Conservation (phyloP, 2,888 invertebrate species). For the Thera obeliscata region DNA sequence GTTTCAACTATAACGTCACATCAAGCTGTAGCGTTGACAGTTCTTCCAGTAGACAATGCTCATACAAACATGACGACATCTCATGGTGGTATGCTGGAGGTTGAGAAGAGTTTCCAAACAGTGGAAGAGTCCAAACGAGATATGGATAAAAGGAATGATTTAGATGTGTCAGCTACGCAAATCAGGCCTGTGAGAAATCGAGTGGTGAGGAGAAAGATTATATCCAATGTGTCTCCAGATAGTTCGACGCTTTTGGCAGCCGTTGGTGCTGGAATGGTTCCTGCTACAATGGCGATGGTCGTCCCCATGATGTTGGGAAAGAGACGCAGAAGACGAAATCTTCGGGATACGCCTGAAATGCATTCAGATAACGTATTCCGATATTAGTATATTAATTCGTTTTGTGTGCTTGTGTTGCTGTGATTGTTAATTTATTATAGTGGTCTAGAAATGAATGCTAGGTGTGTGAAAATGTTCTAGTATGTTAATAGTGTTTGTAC, state of each 20-base stretch:
- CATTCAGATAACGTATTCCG: slow-evolving; percentile 57
- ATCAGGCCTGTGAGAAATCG: slow-evolving; percentile 63
- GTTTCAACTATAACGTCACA: slow-evolving; percentile 73
- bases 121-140: slow-evolving; percentile 85
- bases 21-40: slow-evolving; percentile 87
- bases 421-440: slow-evolving; percentile 48
- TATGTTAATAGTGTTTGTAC: too few relatives aligned
- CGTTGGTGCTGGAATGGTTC: slow-evolving; percentile 91
- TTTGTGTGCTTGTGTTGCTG: slow-evolving; percentile 44
- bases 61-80: slow-evolving; percentile 86
- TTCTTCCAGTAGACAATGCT: slow-evolving; percentile 88
- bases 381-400: slow-evolving; percentile 37
- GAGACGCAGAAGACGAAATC: slow-evolving; percentile 66
- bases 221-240: slow-evolving; percentile 73
- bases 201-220: slow-evolving; percentile 63
- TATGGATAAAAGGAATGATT: slow-evolving; percentile 70
- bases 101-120: slow-evolving; percentile 88
- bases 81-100: slow-evolving; percentile 90
- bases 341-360: slow-evolving; percentile 44
- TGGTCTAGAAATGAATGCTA: slow-evolving; percentile 19
- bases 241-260: slow-evolving; percentile 88
- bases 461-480: background rate
- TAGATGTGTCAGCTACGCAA: slow-evolving; percentile 61
- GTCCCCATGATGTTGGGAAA: slow-evolving; percentile 90
- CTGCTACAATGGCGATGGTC: slow-evolving; percentile 92